Percentiles rank a stretch among this genome's conserved stretches.
phyloP scores from a whole-genome alignment of 30 jellyfish, hydroid and myxozoan genomes.

The Aurelia sp. region DNA sequence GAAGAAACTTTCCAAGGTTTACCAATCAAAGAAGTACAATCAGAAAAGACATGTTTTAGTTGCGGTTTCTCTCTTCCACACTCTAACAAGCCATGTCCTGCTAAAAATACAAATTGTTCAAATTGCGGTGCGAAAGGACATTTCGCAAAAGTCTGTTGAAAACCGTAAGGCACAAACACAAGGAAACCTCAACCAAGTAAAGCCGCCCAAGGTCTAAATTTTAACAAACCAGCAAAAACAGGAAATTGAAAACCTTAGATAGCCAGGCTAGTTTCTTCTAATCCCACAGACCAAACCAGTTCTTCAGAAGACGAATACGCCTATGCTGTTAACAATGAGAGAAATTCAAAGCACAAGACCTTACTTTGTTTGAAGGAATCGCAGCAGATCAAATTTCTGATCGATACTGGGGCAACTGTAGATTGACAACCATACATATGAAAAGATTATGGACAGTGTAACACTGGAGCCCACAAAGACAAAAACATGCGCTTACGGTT shows the following conservation, averaged over 20 bases:
- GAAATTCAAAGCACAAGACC: not conserved
- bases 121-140: conserved; percentile 51
- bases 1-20: conserved; percentile 41
- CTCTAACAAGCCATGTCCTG: conserved; percentile 30
- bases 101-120: conserved; percentile 32
- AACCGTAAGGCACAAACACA: not conserved
- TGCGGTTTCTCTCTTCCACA: conserved; percentile 42
- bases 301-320: not conserved
- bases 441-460: conserved; percentile 6
- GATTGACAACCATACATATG: conserved; percentile 14
- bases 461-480: conserved; percentile 49
- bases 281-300: not conserved
- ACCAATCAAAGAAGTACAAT: conserved; percentile 16
- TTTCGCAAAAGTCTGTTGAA: conserved; percentile 49
- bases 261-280: not conserved
- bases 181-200: not conserved
- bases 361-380: conserved; percentile 9
- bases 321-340: not conserved
- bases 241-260: not conserved
- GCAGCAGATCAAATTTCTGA: not conserved
- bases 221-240: not conserved
- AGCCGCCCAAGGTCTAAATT: not conserved
- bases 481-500: conserved; percentile 53
- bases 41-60: conserved; percentile 21
- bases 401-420: conserved; percentile 61